These are phyloP conservation scores for Machaerirhynchus nigripectus DNA, from an alignment of 2,113 vertebrate genomes.

Conservation along the genomic window DNA sequence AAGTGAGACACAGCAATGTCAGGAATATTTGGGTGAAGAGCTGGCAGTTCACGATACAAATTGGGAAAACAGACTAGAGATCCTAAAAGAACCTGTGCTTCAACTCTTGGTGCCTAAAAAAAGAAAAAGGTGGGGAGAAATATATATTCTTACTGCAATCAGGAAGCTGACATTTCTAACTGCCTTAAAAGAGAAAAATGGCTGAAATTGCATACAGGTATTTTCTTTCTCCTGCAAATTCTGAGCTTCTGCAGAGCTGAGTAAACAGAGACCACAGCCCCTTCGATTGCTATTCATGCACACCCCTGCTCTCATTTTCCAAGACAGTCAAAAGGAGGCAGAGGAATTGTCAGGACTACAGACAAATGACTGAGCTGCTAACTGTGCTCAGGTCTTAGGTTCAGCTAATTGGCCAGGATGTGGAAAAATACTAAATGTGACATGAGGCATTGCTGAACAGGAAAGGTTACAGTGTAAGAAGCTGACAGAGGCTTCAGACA, in stretches of 20 bases:
- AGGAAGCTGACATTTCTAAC: background rate
- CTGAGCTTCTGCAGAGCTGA: background rate
- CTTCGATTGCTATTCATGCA: background rate
- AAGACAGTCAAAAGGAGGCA: background rate
- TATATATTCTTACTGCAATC: background rate
- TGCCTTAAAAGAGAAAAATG: background rate
- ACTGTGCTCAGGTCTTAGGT: background rate
- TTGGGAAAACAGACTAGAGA: conserved; percentile 97
- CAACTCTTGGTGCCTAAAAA: conserved; percentile 91
- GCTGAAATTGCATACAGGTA: background rate
- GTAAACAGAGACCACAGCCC: background rate
- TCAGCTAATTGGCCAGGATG: background rate
- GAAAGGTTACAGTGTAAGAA: background rate
- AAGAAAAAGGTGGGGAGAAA: background rate
- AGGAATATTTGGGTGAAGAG: conserved; percentile 90
- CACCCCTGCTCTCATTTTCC: background rate
- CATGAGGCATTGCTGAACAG: background rate
- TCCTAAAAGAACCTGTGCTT: conserved; percentile 95
- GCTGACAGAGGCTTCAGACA: background rate
- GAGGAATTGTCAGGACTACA: background rate
- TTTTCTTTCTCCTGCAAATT: background rate
- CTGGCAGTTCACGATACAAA: conserved; percentile 91
- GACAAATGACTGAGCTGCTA: background rate
- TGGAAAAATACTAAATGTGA: background rate
- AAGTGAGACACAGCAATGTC: conserved; percentile 92